phyloP scores from a whole-genome alignment of 2,888 invertebrate genomes.

The Cremastobaeus sp. region DNA sequence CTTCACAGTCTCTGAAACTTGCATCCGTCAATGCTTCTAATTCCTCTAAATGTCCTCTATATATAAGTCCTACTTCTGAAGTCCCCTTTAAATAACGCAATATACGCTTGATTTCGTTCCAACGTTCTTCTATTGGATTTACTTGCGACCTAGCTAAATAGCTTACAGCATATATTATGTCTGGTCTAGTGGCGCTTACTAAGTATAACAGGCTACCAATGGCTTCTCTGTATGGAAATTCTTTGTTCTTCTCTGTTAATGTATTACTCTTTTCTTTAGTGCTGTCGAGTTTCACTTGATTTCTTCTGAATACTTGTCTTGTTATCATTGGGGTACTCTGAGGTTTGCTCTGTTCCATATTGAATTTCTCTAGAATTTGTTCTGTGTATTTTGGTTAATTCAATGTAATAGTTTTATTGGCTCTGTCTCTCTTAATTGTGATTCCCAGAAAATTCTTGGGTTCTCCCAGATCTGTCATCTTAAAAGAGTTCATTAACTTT shows the following conservation, averaged over 20 bases:
- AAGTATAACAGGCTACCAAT: background rate
- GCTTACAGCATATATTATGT: too few species aligned
- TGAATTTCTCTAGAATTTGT: too few species aligned
- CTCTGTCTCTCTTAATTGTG: too few species aligned
- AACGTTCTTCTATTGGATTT: background rate
- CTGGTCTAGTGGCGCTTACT: conserved; percentile 1
- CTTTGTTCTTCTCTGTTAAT: background rate
- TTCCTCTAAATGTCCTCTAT: background rate
- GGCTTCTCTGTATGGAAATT: background rate
- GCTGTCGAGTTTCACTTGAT: too few species aligned
- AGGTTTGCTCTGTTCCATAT: background rate
- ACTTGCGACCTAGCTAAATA: background rate
- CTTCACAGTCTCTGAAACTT: background rate
- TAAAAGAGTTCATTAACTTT: conserved; percentile 53
- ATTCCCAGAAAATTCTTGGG: too few species aligned
- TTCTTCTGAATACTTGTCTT: background rate
- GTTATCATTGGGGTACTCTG: conserved; percentile 2
- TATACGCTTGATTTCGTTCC: background rate
- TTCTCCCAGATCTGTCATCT: too few species aligned
- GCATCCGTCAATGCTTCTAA: background rate
- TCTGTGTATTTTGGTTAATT: too few species aligned
- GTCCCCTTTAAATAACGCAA: background rate
- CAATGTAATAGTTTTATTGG: too few species aligned
- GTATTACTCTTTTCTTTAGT: too few species aligned
- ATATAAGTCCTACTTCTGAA: too few species aligned